A percentile compares a stretch with the other conserved stretches of the same genome.
These are phyloP conservation scores for Petrolisthes cinctipes DNA, from an alignment of 2,888 invertebrate genomes.

Conservation along the genomic window DNA sequence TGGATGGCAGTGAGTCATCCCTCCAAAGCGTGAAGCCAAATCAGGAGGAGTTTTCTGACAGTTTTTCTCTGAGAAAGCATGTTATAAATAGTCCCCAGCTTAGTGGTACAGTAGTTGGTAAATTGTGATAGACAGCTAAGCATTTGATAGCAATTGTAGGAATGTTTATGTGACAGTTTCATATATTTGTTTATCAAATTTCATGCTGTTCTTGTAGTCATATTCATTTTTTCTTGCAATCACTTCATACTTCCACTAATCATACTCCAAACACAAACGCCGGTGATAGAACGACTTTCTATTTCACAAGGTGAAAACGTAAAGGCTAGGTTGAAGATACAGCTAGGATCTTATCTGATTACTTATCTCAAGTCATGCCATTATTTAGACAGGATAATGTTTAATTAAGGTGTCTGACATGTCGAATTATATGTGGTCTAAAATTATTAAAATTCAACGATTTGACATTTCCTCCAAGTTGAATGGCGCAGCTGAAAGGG, in stretches of 20 bases:
- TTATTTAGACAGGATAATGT: not conserved
- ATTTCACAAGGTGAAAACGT: not conserved
- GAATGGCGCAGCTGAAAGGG: not conserved
- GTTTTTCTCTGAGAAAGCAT: too few species aligned
- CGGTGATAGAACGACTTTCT: too few species aligned
- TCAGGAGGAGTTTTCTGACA: too few species aligned
- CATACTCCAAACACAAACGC: too few species aligned
- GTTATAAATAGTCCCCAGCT: not conserved
- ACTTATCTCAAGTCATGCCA: not conserved
- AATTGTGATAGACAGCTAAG: not conserved
- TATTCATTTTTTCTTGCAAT: too few species aligned
- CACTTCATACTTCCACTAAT: too few species aligned
- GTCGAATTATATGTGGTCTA: too few species aligned
- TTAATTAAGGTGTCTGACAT: not conserved
- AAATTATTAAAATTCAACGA: not conserved
- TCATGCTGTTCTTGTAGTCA: too few species aligned
- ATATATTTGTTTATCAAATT: too few species aligned
- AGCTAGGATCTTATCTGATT: slow-evolving; percentile 1
- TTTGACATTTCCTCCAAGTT: slow-evolving; percentile 11
- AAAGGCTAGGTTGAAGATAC: not conserved
- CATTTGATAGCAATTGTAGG: not conserved
- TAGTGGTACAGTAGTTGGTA: not conserved
- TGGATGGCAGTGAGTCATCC: too few species aligned
- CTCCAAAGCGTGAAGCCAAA: too few species aligned
- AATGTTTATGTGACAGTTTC: not conserved